Conservation (phyloP, 2,797 vertebrate species). For the Chiroxiphia lanceolata region DNA sequence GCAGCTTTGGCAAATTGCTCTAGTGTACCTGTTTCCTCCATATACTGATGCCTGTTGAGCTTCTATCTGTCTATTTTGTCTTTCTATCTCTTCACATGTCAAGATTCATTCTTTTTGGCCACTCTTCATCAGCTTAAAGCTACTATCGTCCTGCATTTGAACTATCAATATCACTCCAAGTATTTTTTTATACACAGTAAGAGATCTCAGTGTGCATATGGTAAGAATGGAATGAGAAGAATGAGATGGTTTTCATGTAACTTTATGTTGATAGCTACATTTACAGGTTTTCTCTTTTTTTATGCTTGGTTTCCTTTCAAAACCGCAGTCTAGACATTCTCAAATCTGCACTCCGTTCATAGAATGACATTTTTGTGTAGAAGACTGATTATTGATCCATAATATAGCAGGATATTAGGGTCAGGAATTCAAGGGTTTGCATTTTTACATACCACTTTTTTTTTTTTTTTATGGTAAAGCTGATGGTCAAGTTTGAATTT, state of each 20-base stretch:
- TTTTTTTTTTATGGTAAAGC: neutral
- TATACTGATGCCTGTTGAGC: neutral
- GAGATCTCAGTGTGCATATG: neutral
- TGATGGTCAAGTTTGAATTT: neutral
- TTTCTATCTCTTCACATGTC: neutral
- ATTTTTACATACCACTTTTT: neutral
- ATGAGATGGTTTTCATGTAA: neutral
- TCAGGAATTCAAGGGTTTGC: neutral
- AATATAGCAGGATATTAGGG: neutral
- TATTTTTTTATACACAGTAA: neutral
- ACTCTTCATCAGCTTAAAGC: neutral
- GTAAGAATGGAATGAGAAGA: neutral
- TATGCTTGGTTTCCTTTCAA: conserved; percentile 7
- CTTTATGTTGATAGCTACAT: neutral
- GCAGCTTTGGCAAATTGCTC: neutral
- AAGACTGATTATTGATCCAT: neutral
- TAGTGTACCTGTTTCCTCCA: neutral
- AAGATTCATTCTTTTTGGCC: neutral
- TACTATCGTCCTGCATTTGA: neutral
- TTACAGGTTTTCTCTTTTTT: neutral
- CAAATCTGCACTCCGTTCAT: neutral
- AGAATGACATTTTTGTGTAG: neutral
- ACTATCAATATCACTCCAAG: neutral
- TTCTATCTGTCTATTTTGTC: neutral
- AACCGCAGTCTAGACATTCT: conserved; percentile 56